These are phyloP conservation scores for Eupithecia dodoneata DNA, from an alignment of 2,888 invertebrate species.

Conservation along the genomic window DNA sequence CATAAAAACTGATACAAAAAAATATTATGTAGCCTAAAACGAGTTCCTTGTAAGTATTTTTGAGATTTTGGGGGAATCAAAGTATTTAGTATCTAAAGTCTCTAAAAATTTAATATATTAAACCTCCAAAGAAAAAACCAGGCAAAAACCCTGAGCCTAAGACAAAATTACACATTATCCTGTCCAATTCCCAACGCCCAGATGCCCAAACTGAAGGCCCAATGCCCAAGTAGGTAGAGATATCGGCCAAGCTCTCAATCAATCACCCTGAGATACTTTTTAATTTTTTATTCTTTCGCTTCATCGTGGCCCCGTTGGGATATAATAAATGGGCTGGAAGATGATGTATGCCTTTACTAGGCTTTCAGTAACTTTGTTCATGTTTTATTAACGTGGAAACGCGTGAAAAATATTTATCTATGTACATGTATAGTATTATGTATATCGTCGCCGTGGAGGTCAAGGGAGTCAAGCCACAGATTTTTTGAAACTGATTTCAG, in stretches of 20 bases:
- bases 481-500: too few species aligned
- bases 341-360: slow-evolving; percentile 68
- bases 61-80: too few species aligned
- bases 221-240: slow-evolving; percentile 14
- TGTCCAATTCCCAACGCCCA: slow-evolving; percentile 20
- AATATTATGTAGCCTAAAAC: too few species aligned
- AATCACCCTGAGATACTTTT: slow-evolving; percentile 44
- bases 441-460: too few species aligned
- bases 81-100: too few species aligned
- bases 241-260: slow-evolving; percentile 40
- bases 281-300: slow-evolving; percentile 42
- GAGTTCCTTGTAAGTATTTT: too few species aligned
- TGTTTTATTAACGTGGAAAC: neutral
- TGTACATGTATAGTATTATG: too few species aligned
- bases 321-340: slow-evolving; percentile 66
- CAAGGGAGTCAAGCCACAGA: too few species aligned
- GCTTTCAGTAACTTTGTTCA: slow-evolving; percentile 26
- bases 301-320: slow-evolving; percentile 51
- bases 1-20: too few species aligned
- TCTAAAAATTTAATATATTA: neutral
- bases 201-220: slow-evolving; percentile 26
- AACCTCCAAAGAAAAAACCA: neutral
- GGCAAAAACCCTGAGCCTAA: neutral
- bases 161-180: slow-evolving; percentile 5
- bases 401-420: too few species aligned